Evolutionary conservation across 1,140 invertebrate genomes (phyloP).

Genomic region (Neodiprion lecontei): DNA sequence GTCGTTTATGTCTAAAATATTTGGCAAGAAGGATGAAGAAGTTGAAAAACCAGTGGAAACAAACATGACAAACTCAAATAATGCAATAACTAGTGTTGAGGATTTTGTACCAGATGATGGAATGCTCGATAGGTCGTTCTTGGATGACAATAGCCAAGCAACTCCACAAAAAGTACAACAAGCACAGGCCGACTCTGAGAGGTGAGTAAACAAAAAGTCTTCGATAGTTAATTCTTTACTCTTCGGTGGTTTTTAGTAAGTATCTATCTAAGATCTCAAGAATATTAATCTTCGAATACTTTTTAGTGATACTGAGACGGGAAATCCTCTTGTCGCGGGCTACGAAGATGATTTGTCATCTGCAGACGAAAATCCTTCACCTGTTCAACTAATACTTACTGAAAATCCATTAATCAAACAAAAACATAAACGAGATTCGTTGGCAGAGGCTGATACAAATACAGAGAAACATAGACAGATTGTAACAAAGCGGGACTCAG

Average conservation of each 20-base stretch:
- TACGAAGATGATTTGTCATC: conserved; percentile 88
- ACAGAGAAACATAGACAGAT: conserved; percentile 31
- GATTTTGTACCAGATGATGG: conserved; percentile 87
- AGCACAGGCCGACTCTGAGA: conserved; percentile 66
- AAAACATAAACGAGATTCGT: conserved; percentile 48
- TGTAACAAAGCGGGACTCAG: conserved; percentile 47
- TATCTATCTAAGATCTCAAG: conserved; percentile 19
- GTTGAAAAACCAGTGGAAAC: conserved; percentile 34
- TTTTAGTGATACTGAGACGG: conserved; percentile 77
- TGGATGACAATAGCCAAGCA: conserved; percentile 72
- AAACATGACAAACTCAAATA: conserved; percentile 29
- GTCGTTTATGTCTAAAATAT: conserved; percentile 57
- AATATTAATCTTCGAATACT: conserved; percentile 30
- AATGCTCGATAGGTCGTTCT: conserved; percentile 79
- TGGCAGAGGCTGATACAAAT: conserved; percentile 39
- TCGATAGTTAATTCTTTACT: conserved; percentile 16
- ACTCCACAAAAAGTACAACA: conserved; percentile 60
- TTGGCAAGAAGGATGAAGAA: conserved; percentile 48
- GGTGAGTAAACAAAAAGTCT: conserved; percentile 55
- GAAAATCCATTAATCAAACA: conserved; percentile 58
- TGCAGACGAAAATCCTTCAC: conserved; percentile 62
- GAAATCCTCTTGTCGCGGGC: conserved; percentile 86
- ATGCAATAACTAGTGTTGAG: conserved; percentile 71
- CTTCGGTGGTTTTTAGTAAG: conserved; percentile 12
- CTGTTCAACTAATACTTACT: conserved; percentile 46